phyloP scores from a whole-genome alignment of 2,797 vertebrate species.

The Silurus aristotelis region DNA sequence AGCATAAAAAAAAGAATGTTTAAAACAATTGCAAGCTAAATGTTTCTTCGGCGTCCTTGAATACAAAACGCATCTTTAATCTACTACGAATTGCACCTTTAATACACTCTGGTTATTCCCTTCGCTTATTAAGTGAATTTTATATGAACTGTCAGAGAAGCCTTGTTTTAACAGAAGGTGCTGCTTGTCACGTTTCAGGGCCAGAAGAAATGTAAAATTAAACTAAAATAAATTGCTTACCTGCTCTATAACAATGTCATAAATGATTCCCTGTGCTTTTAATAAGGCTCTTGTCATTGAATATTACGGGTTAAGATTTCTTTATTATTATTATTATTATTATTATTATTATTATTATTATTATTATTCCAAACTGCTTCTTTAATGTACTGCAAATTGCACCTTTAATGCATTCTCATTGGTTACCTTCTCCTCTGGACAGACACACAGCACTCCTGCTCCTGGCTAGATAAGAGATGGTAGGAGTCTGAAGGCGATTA shows the following conservation, averaged over 20 bases:
- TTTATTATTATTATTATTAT: too few species aligned
- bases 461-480: constrained; percentile 92
- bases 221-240: neutral
- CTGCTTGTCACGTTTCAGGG: neutral
- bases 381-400: neutral
- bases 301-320: neutral
- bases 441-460: constrained; percentile 82
- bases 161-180: neutral
- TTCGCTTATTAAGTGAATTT: too few species aligned
- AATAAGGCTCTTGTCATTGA: neutral
- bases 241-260: neutral
- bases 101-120: constrained; percentile 31
- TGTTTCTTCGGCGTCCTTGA: neutral
- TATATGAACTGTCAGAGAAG: neutral
- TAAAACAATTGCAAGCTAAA: neutral
- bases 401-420: neutral
- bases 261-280: neutral
- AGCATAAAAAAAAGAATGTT: neutral
- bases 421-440: constrained; percentile 54
- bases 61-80: neutral
- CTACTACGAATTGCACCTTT: neutral
- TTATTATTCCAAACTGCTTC: neutral
- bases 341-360: too few species aligned
- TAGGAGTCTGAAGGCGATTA: constrained; percentile 90
- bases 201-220: neutral